Base-by-base conservation (phyloP, 1,140 invertebrate species). In the Drosophila sucinea region DNA sequence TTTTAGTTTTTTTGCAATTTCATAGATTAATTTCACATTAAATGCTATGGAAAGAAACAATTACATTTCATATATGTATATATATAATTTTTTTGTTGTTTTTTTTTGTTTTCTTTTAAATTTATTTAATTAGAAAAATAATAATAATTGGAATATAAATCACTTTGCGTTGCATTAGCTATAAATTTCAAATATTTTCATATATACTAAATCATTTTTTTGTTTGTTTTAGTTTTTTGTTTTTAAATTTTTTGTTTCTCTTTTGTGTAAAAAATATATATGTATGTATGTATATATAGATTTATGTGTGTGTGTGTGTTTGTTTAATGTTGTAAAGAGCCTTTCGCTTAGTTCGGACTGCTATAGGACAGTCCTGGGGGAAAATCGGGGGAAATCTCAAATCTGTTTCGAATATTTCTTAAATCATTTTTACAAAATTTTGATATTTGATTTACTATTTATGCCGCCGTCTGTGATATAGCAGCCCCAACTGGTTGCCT, bases 131-230 rank as follows among this genome's bases (percentile, higher is more conserved):
- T 89, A 83, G 77, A 89, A 87, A 87, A 83, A 87, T 89, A 89
- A 87, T 89, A 83, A 87, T 87, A 87, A 87, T 87, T 87, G 84
- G 83, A 87, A 87, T 87, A 86, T 86, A 87, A 87, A 87, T 87
- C 84, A 87, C 84, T 87, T 87, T 87, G 81, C 78, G 78, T 80
- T 80, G 78, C 78, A 80, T 80, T 77, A 80, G 70, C 77, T 77
- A 80, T 80, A 80, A 80, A 77, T 76, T 79, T 79, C 77, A 79
- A 67, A 77, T 79, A 78, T 78, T 57, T 68, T 70, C 63, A 73
- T 78, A 75, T 75, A 64, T 75, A 75, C 61, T 75, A 75, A 70
- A 67, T 71, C 58, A 65, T 70, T 73, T 57, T 64, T 35, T 70
- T 33, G 40, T 65, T 64, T 64, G 35, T 54, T 62, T 23, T 57